These are phyloP conservation scores for Lasioglossum villosulum DNA, from an alignment of 2,888 invertebrate species.

Conservation along the genomic window DNA sequence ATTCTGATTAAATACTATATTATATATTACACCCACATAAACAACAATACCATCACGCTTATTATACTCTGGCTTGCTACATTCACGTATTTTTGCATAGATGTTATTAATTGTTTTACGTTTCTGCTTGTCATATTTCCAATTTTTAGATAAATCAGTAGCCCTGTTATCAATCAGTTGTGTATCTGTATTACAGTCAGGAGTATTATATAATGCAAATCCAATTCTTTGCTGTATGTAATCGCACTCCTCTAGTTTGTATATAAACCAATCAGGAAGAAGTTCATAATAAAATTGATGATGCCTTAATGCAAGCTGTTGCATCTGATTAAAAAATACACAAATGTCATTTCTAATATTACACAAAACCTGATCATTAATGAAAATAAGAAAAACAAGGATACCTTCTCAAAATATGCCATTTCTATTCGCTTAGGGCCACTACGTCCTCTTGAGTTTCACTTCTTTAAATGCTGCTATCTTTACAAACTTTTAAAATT, in stretches of 20 bases:
- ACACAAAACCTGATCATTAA: not conserved
- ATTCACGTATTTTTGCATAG: slow-evolving; percentile 26
- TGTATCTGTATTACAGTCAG: slow-evolving; percentile 29
- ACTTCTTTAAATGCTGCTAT: not conserved
- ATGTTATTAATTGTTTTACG: slow-evolving; percentile 11
- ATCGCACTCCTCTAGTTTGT: slow-evolving; percentile 47
- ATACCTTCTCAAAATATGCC: not conserved
- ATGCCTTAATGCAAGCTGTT: not conserved
- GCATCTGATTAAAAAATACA: slow-evolving; percentile 24
- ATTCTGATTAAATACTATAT: slow-evolving; percentile 23
- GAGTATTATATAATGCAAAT: slow-evolving; percentile 72
- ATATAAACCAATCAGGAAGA: slow-evolving; percentile 74
- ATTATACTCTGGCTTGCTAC: not conserved
- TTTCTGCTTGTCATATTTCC: not conserved
- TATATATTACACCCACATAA: slow-evolving; percentile 55
- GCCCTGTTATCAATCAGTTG: not conserved
- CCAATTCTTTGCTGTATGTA: slow-evolving; percentile 75
- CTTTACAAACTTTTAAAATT: not conserved
- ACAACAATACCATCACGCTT: not conserved
- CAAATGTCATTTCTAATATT: not conserved
- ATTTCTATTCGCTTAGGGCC: not conserved
- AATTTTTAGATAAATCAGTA: not conserved
- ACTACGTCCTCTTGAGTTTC: not conserved
- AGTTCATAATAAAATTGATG: slow-evolving; percentile 78
- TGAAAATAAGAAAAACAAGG: not conserved